Base-by-base conservation (phyloP, 2,113 vertebrate species). In the Hemiscyllium ocellatum region DNA sequence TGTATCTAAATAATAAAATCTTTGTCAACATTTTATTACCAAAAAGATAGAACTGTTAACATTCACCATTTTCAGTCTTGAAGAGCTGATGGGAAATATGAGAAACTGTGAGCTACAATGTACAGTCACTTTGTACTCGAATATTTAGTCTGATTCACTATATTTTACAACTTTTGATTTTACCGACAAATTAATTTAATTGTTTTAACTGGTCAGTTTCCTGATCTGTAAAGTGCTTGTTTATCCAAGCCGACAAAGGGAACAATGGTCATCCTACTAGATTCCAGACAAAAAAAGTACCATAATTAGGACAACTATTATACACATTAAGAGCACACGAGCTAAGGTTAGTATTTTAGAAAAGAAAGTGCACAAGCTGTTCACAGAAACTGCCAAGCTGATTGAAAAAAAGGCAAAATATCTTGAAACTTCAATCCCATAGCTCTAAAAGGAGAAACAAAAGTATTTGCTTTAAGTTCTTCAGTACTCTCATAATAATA, bases 391-490 rank as follows among this genome's bases (percentile, higher is more conserved):
- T 86, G 83, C 20, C 24, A 89, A 52, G 22, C 29, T 56, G 86
- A 52, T 26, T 10, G 50, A 29, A 50, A 52, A 89, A 89, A 29
- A 52, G 50, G 86, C 24, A 12, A 89, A 89, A 89, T 52, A 10
- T 2, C 10, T 22, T 72, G 24, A 87, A 89, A 52, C 50, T 89
- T 24, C 86, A 89, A 17, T 10, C 66, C 12, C 47, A 95, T 5
- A 26, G 20, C n/a, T 68, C 61, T n/a, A 20, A 95, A 50, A 50
- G 15, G 52, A 69, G 56, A 94, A 37, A 94, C 61, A 68, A 19
- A 94, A 29, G 66, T 33, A 56, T 80, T 80, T 52, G 33, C 50
- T 95, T 95, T 83, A 33, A 95, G 65, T 72, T 95, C n/a, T 20
- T 61, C 56, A 85, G 13, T 78, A 33, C 10, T 26, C 70, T 95